Evolutionary conservation across 2,888 invertebrate species (phyloP), one percentile per base, ranked within the genome.

Genomic region (Macrostomum cliftonense): DNA sequence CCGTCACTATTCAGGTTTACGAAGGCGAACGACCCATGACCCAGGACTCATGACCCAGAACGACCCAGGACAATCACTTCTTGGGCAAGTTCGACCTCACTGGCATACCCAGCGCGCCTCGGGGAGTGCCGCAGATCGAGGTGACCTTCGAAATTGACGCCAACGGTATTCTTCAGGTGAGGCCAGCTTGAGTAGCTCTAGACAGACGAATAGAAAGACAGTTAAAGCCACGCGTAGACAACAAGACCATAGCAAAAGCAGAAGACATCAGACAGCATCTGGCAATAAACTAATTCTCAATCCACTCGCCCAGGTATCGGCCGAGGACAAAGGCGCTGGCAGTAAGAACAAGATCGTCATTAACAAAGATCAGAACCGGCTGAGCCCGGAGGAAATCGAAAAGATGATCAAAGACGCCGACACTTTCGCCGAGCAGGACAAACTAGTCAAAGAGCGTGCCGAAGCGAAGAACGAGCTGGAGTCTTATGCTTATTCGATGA

Each of bases 21-120:
- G 95, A 99, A 74, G 95, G 95, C 61, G 97, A 97, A 73, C 81
- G 97, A 63, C 91, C 95, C 20, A 93, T 97, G 95, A 95, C 95
- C 57, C 95, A 95, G 73, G 93, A 97, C 73, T n/a, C n/a, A n/a
- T n/a, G n/a, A n/a, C n/a, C n/a, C n/a, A n/a, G n/a, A n/a, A n/a
- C n/a, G 95, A 95, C 95, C 57, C 95, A 95, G 73, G 93, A 97
- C 73, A 97, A 99, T 74, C 93, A 99, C 73, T 76, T 89, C 56
- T 77, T 99, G 53, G 97, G 97, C 55, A 95, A 93, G 73, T 97
- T 97, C 73, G 95, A 99, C 67, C 74, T 95, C 54, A 91, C 88
- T 51, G 93, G 89, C 53, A 91, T 95, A 61, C 91, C 93, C 52
- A 89, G 89, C 39, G 71, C 73, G 17, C 72, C 72, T 28, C 61